Conservation (phyloP, 2,113 vertebrate species). For the Pluvialis apricaria region DNA sequence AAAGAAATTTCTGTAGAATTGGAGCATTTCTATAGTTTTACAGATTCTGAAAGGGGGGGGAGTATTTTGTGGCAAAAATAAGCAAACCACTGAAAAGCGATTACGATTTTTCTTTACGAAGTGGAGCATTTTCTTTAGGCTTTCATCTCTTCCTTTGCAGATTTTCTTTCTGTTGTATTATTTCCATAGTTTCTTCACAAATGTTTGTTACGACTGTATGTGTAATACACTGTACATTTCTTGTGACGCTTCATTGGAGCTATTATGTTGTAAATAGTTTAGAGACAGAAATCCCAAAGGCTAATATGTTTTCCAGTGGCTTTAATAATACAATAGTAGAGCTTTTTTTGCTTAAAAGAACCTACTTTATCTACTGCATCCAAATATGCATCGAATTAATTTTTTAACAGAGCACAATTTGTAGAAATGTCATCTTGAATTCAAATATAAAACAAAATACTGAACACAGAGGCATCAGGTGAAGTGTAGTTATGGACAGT, state of each 20-base stretch:
- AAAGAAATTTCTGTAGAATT: neutral
- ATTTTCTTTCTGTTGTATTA: neutral
- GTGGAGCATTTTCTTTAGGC: neutral
- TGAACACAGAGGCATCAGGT: neutral
- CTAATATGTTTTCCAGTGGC: neutral
- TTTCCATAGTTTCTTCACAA: neutral
- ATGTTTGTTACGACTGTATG: neutral
- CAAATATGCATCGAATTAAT: neutral
- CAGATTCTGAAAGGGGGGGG: neutral
- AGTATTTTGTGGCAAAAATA: neutral
- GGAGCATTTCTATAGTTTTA: neutral
- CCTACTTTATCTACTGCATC: neutral
- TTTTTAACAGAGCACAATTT: neutral
- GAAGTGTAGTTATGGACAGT: neutral
- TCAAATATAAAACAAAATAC: neutral
- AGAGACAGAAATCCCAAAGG: constrained; percentile 23
- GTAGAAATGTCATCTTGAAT: neutral
- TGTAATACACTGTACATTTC: neutral
- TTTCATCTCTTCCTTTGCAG: neutral
- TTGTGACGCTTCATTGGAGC: neutral
- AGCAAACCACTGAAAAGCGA: neutral
- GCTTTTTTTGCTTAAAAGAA: neutral
- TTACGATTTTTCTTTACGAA: neutral
- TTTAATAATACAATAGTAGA: neutral
- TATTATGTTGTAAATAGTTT: neutral